Base-by-base conservation (phyloP, 2,797 vertebrate genomes). In the Coreius guichenoti region DNA sequence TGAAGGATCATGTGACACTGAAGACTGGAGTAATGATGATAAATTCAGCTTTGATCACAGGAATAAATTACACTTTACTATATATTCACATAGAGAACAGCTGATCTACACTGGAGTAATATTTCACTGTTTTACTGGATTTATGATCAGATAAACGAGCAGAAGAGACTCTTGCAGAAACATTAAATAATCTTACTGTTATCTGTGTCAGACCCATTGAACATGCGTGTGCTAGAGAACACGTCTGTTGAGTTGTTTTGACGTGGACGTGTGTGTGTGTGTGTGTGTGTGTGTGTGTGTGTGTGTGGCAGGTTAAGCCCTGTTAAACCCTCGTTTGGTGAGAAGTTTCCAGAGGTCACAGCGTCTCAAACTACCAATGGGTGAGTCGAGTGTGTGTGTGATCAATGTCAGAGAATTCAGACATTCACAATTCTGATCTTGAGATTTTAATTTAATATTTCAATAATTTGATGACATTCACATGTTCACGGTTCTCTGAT, bases 291-390 rank as follows among this genome's bases (percentile, higher is more conserved):
- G 75, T 4, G 9, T 0, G 0, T 56, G 16, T 81, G 17, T 82
- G 76, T 84, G 8, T 84, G 74, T 68, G 45, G 21, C 75, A 87
- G 82, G 29, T 8, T 58, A 4, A 84, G 19, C 9, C 87, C 87
- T 13, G 72, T 86, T 69, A 85, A 75, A 75, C 36, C 19, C 21
- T 45, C 61, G 1, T 36, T 82, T 8, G 58, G 36, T 67, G 82
- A 86, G 47, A 82, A 82, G 74, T 21, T 33, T 76, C 76, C 80
- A 36, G 65, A 70, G 5, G 51, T 33, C 65, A 79, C 83, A 16
- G 54, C 49, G 6, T 51, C 85, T 45, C 65, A 68, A 2, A 26
- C 61, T 6, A 39, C 29, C 21, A 58, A 51, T 11, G 49, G 81
- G 88, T 87, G 8, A 84, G 82, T 78, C 58, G 13, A 29, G 36